Conservation (phyloP, 2,888 invertebrate genomes). For the Arge pagana region DNA sequence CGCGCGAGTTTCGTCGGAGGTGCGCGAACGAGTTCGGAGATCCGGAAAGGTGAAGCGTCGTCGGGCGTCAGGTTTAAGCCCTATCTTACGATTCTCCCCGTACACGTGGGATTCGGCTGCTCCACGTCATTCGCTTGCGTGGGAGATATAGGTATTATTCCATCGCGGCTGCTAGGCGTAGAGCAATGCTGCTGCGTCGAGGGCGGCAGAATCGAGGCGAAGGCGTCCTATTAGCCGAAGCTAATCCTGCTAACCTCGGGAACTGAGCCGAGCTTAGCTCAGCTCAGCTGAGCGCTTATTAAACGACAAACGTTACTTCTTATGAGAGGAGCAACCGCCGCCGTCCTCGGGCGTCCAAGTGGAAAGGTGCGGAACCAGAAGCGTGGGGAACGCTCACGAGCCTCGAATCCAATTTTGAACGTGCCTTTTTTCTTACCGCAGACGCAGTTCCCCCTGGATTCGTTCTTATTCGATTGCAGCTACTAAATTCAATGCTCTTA, state of each 20-base stretch:
- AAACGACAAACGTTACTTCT: conserved; percentile 33
- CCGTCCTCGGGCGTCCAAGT: too few relatives aligned
- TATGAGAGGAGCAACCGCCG: conserved; percentile 9
- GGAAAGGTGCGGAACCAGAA: too few relatives aligned
- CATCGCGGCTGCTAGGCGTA: conserved; percentile 1
- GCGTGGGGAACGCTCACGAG: too few relatives aligned
- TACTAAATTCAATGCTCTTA: too few relatives aligned
- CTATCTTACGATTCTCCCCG: conserved; percentile 25
- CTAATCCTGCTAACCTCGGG: conserved; percentile 26
- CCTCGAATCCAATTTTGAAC: too few relatives aligned
- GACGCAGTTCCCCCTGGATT: too few relatives aligned
- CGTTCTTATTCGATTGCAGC: too few relatives aligned
- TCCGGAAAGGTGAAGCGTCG: too few relatives aligned
- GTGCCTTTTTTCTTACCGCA: too few relatives aligned
- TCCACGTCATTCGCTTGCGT: conserved; percentile 13
- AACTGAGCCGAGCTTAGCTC: conserved; percentile 20
- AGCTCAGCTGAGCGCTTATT: conserved; percentile 33
- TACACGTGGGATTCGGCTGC: conserved; percentile 13
- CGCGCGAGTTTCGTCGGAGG: too few relatives aligned
- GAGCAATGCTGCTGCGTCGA: not conserved
- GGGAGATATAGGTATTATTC: conserved; percentile 27
- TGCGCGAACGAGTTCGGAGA: too few relatives aligned
- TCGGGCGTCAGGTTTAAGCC: too few relatives aligned
- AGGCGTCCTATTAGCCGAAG: conserved; percentile 23
- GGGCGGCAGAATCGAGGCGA: conserved; percentile 16